Evolutionary conservation across 2,797 vertebrate genomes (phyloP).

Genomic region (Hydrolagus colliei): DNA sequence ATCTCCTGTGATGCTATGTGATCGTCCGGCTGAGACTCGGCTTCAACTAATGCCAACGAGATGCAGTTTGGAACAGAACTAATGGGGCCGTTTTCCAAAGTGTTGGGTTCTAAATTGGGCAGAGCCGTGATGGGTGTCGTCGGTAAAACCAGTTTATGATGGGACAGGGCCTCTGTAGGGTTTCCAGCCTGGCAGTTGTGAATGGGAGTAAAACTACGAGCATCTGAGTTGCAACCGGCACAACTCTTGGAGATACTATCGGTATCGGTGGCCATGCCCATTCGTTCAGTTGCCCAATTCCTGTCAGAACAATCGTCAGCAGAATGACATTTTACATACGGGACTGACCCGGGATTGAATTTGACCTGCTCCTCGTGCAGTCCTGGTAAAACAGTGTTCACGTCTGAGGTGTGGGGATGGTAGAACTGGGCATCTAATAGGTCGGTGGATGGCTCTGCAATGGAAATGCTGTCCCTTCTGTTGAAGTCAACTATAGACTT

Average conservation of each 20-base stretch:
- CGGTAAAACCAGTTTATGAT: constrained; percentile 25
- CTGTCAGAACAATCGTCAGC: background rate
- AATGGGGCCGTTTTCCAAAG: constrained; percentile 70
- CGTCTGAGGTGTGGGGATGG: background rate
- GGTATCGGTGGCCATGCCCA: constrained; percentile 59
- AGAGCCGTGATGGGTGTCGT: constrained; percentile 48
- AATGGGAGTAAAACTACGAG: constrained; percentile 37
- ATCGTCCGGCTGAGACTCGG: constrained; percentile 39
- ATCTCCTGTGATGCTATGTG: constrained; percentile 52
- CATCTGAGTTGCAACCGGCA: constrained; percentile 50
- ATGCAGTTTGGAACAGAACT: constrained; percentile 67
- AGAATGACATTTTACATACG: background rate
- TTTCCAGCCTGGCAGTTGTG: constrained; percentile 52
- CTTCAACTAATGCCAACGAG: constrained; percentile 41
- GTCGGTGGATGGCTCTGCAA: constrained; percentile 53
- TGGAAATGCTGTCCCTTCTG: constrained; percentile 70
- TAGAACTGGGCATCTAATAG: constrained; percentile 6
- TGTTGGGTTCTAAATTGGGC: constrained; percentile 56
- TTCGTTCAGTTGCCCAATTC: constrained; percentile 45
- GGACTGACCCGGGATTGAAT: background rate
- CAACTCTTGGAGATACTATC: constrained; percentile 60
- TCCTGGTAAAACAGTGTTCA: background rate
- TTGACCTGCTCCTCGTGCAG: background rate
- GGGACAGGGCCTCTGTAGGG: constrained; percentile 53
- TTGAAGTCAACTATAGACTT: constrained; percentile 65